Evolutionary conservation across 92 coral and sea anemone species (phyloP), one percentile per base, ranked within the genome.

Genomic region (Epizoanthus fatuus): DNA sequence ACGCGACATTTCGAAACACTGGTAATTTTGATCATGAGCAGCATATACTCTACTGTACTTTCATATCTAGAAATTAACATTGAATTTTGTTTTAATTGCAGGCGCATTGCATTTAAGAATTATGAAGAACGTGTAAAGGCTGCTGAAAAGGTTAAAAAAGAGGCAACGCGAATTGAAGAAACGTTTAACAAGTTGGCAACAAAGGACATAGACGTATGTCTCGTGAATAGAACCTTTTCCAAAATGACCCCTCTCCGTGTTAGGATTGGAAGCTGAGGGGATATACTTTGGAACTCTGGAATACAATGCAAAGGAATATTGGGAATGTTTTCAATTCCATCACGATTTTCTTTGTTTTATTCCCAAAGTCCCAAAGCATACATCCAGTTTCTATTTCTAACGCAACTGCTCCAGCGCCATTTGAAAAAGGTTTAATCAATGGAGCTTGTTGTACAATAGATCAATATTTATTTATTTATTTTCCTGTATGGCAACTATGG

Each of bases 81-180:
- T 58, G 17, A 13, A 57, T 19, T 35, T 29, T 22, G n/a, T 51
- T 40, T 45, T 45, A 25, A 44, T 47, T 35, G 25, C 52, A 96
- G 99, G 47, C 94, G 98, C 17, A 89, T 96, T 60, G 89, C 87
- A 25, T 96, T 96, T 73, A 96, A 92, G 63, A 94, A 73, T 69
- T 96, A 96, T 51, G 96, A 91, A 17, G 99, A 95, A 40, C 91
- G 99, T 67, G 78, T 84, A 17, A 88, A 88, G 20, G 96, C 99
- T 0, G 99, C 98, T 2, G 93, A 88, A 37, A 93, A 95, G 81
- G 89, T 96, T 60, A 79, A 87, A 6, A 93, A 91, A 17, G 99
- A 96, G 76, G 89, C 99, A 9, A 86, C 84, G 25, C 95, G 92
- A 81, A 89, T 96, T 54, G 93, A 87, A 57, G 95, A 95, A 54